Base-by-base conservation (phyloP, 2,113 vertebrate genomes). In the Plotosus lineatus region DNA sequence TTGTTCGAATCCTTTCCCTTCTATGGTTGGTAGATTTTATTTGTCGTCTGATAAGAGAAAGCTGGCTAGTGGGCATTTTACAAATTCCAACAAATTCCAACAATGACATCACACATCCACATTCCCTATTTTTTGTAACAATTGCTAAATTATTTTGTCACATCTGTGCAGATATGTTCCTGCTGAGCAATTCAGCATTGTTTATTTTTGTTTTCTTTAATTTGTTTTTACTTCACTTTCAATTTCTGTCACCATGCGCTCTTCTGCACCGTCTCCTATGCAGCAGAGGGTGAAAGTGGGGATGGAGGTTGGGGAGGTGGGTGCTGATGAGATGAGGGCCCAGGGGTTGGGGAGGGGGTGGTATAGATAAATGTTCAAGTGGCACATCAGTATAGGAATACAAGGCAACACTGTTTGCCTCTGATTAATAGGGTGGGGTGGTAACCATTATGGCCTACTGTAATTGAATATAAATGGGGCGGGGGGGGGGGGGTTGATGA, bases 391-490 rank as follows among this genome's bases (percentile, higher is more conserved):
- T 36, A 50, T 36, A 65, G 23, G 60, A 78, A 65, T 23, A 65
- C 58, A 65, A 51, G 46, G 60, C 58, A n/a, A n/a, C 38, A 50
- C 12, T 31, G 9, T 38, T 65, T 14, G 60, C 75, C 56, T 23
- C 21, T 78, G 76, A 78, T 78, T 65, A 65, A 65, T 50, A 15
- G 31, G 44, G 58, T 40, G 26, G 14, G 21, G 31, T 50, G 31
- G 46, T 65, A 48, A 14, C 31, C 46, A 66, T 66, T 66, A 78
- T 38, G 76, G n/a, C 3, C 6, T 51, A 65, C n/a, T n/a, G 19
- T 48, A 78, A 50, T 17, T n/a, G 44, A 53, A 78, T 53, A 65
- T 76, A 50, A 48, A n/a, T 65, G 31, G 61, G n/a, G n/a, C n/a
- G n/a, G n/a, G n/a, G n/a, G n/a, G n/a, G n/a, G n/a, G n/a, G n/a